These are phyloP conservation scores for Leptura quadrifasciata DNA, from an alignment of 2,888 invertebrate genomes.

Conservation along the genomic window DNA sequence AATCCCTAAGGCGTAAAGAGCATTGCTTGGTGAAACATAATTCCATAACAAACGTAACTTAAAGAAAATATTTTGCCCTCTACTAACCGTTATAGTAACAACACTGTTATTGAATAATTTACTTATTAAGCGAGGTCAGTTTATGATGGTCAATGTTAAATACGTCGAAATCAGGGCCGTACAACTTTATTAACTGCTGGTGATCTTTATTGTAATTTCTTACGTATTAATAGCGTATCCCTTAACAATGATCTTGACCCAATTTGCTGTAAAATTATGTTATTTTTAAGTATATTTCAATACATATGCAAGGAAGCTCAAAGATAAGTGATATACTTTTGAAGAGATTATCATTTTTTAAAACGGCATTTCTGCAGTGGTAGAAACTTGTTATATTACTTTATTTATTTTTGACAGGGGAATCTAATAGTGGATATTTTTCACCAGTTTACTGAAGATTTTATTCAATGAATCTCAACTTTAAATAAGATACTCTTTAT, in stretches of 20 bases:
- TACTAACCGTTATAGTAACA: background rate
- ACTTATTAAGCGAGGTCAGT: conserved; percentile 43
- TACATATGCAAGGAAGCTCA: too few relatives aligned
- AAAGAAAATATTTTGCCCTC: background rate
- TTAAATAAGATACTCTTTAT: too few relatives aligned
- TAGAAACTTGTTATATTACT: too few relatives aligned
- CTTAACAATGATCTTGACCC: background rate
- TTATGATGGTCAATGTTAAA: conserved; percentile 63
- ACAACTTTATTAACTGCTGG: conserved; percentile 45
- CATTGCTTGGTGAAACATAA: background rate
- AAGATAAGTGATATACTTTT: too few relatives aligned
- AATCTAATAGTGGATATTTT: too few relatives aligned
- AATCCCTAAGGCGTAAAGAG: too few relatives aligned
- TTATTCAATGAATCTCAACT: too few relatives aligned
- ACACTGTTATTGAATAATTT: background rate
- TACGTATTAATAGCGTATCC: background rate
- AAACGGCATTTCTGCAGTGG: too few relatives aligned
- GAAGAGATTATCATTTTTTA: too few relatives aligned
- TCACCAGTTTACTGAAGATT: too few relatives aligned
- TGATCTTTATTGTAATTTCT: background rate
- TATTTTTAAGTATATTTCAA: background rate
- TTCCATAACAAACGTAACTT: background rate
- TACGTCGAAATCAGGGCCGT: conserved; percentile 56
- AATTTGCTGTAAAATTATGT: background rate
- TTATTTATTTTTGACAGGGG: too few relatives aligned